A percentile compares a stretch with the other conserved stretches of the same genome.
Evolutionary conservation across 2,113 vertebrate species (phyloP).

Genomic region (Piaya cayana): DNA sequence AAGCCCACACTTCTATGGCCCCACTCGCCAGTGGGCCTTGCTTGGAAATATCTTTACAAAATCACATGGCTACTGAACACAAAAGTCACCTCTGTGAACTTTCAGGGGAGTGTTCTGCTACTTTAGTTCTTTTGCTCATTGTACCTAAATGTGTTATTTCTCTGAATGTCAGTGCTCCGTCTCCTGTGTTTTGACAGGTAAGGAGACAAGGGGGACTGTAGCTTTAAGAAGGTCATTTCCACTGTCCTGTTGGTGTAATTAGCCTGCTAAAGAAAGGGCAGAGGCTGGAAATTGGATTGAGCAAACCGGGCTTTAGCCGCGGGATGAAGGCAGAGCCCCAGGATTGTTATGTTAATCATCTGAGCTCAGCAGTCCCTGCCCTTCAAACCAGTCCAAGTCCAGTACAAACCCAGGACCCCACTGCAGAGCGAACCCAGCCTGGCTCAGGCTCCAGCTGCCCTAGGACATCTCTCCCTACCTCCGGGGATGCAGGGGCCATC

Average conservation of each 20-base stretch:
- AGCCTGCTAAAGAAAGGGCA: slow-evolving; percentile 81
- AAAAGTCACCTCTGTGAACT: not conserved
- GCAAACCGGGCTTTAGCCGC: slow-evolving; percentile 77
- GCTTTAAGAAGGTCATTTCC: slow-evolving; percentile 76
- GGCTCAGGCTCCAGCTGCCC: not conserved
- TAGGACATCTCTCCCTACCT: not conserved
- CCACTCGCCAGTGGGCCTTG: not conserved
- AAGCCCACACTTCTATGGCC: not conserved
- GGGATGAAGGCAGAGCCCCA: slow-evolving; percentile 73
- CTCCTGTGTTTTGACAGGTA: slow-evolving; percentile 52
- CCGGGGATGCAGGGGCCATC: not conserved
- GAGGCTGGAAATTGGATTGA: slow-evolving; percentile 81
- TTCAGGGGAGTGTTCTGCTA: not conserved
- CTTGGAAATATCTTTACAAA: not conserved
- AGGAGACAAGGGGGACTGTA: slow-evolving; percentile 38
- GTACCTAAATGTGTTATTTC: not conserved
- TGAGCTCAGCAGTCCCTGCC: slow-evolving; percentile 78
- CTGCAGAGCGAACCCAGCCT: not conserved
- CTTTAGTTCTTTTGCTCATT: not conserved
- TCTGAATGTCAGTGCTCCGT: not conserved
- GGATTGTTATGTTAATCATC: slow-evolving; percentile 84
- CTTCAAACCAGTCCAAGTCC: slow-evolving; percentile 65
- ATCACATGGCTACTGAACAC: not conserved
- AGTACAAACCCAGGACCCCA: not conserved
- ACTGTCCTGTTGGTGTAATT: slow-evolving; percentile 73